These are phyloP conservation scores for Laupala kohalensis DNA, from an alignment of 1,140 invertebrate genomes.

Conservation along the genomic window DNA sequence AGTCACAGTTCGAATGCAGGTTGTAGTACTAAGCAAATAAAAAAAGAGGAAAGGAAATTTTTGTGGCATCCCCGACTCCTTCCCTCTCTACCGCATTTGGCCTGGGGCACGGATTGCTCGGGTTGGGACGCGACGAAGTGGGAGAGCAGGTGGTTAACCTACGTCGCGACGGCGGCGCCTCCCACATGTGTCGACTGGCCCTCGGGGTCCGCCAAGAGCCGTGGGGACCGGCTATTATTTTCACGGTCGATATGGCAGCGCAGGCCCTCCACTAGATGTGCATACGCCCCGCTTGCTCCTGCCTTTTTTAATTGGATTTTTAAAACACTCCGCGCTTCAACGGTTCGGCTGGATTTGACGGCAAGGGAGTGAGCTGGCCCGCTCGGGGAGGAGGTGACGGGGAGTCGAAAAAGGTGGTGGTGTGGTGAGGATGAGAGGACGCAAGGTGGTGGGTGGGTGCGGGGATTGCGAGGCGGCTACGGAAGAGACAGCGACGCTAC, in stretches of 20 bases:
- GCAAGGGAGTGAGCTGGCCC: not conserved
- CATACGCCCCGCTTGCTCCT: conserved; percentile 5
- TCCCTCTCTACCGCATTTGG: too few relatives aligned
- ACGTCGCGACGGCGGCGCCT: not conserved
- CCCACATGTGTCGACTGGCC: not conserved
- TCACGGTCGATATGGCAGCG: conserved; percentile 1
- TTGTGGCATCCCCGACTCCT: too few relatives aligned
- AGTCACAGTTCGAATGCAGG: too few relatives aligned
- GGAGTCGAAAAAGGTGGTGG: not conserved
- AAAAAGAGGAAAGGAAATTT: too few relatives aligned
- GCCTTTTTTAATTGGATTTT: conserved; percentile 8
- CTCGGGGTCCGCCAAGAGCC: not conserved
- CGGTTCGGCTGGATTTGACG: conserved; percentile 6
- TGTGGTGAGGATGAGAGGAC: not conserved
- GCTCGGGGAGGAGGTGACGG: not conserved
- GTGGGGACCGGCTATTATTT: not conserved
- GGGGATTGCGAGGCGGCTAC: not conserved
- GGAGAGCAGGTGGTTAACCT: not conserved
- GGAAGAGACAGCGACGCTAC: not conserved
- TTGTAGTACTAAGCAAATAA: too few relatives aligned
- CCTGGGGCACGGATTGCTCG: too few relatives aligned
- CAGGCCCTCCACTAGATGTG: not conserved
- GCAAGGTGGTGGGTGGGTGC: not conserved
- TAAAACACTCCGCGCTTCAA: conserved; percentile 2
- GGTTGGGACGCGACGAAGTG: not conserved